A percentile compares a stretch with the other conserved stretches of the same genome.
Evolutionary conservation across 2,113 vertebrate species (phyloP).

Genomic region (Hippocampus mohnikei): DNA sequence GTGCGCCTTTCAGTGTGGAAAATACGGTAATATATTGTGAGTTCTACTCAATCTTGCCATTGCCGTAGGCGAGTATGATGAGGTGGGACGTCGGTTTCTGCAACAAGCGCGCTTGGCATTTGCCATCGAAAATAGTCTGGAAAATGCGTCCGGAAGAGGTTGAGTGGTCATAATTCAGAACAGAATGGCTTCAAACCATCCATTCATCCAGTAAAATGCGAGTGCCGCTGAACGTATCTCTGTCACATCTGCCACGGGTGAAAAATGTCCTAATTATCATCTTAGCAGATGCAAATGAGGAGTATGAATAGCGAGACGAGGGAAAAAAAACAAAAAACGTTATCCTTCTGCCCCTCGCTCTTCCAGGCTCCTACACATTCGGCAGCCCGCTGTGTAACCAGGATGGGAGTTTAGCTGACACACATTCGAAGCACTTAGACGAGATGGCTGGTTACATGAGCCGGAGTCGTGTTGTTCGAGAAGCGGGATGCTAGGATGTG

Average conservation of each 20-base stretch:
- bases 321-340: not conserved
- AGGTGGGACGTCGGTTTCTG: not conserved
- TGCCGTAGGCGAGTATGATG: not conserved
- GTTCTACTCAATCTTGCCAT: not conserved
- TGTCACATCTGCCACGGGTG: not conserved
- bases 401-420: conserved; percentile 1
- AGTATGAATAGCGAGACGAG: not conserved
- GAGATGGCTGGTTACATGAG: not conserved
- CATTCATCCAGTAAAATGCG: not conserved
- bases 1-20: no score
- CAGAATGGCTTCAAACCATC: not conserved
- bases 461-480: conserved; percentile 5
- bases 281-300: not conserved
- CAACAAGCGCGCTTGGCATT: no score
- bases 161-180: not conserved
- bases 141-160: no score
- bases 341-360: not conserved
- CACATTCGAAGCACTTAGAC: conserved; percentile 16
- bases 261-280: not conserved
- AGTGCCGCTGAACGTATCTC: no score
- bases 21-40: not conserved
- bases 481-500: not conserved
- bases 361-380: conserved; percentile 12
- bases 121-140: not conserved
- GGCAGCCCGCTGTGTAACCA: conserved; percentile 11